Base-by-base conservation (phyloP, 1,140 invertebrate genomes). In the Drosophila nebulosa region DNA sequence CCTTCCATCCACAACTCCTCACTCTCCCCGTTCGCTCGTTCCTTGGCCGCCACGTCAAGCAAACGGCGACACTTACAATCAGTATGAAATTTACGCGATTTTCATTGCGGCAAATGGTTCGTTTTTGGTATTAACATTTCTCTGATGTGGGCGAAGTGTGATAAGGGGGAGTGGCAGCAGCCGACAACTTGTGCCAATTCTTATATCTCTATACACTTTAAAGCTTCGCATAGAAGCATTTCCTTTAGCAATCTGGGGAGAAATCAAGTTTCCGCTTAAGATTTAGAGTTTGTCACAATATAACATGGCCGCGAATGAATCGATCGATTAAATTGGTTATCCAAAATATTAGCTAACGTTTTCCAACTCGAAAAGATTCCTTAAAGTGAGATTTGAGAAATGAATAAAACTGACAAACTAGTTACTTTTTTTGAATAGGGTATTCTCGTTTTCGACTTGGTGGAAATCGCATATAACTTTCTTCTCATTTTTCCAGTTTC, bases 11-110 rank as follows among this genome's bases (percentile, higher is more conserved):
- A 63, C 74, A 65, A 58, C 30, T 12, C 10, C 69, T 68, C 59
- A 32, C 14, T 32, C 51, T 39, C 24, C 12, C 26, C 16, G 46
- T 59, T 60, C 65, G 64, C 3, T 32, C 57, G 18, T 36, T 59
- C 56, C 63, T 55, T 59, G 57, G 70, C 70, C 75, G 70, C 70
- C 75, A 69, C 76, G 80, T 84, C 80, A 85, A 74, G 72, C 62
- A 72, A 80, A 85, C 64, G 79, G 81, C 81, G 78, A 85, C 81
- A 85, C 81, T 85, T 81, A 85, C 81, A 85, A 85, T 85, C 81
- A 85, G 81, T 85, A 85, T 78, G 78, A 85, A 85, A 85, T 85
- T 85, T 85, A 85, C 81, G 81, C 81, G 81, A 85, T 85, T 85
- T 85, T 85, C 81, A 85, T 86, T 85, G 81, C 81, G 81, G 81